Conservation (phyloP, 2,113 vertebrate species). For the Coryphaenoides rupestris region DNA sequence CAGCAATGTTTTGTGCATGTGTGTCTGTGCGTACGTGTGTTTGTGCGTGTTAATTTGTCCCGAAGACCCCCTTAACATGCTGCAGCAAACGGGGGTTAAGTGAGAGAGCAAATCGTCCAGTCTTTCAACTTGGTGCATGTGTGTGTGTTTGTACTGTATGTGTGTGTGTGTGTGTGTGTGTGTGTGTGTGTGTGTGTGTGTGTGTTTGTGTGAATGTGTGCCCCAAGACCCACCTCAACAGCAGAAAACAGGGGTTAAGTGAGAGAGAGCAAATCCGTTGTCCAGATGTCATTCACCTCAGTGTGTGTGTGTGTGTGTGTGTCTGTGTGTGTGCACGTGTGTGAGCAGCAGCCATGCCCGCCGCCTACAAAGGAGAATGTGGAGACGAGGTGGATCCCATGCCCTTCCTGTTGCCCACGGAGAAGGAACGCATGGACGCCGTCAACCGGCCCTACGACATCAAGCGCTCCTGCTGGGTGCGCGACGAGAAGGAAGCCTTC, state of each 20-base stretch:
- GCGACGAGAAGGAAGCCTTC: conserved; percentile 69
- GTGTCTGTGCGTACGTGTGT: too few species aligned
- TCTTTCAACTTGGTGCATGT: too few species aligned
- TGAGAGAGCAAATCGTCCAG: too few species aligned
- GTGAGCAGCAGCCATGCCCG: conserved; percentile 58
- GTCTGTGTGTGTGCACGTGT: background rate
- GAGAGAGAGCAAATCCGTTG: conserved; percentile 6
- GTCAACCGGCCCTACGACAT: conserved; percentile 76
- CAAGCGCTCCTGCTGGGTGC: conserved; percentile 75
- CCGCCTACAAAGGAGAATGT: conserved; percentile 72
- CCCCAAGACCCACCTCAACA: conserved; percentile 12
- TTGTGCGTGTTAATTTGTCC: too few species aligned
- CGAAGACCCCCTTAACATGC: too few species aligned
- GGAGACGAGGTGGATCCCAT: conserved; percentile 69
- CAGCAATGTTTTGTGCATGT: background rate
- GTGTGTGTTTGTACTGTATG: too few species aligned
- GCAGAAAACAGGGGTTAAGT: too few species aligned
- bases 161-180: too few species aligned
- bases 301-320: conserved; percentile 4
- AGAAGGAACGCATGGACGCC: conserved; percentile 75
- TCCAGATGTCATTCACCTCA: conserved; percentile 18
- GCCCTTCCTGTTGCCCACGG: conserved; percentile 68
- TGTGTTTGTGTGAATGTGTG: background rate
- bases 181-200: too few species aligned
- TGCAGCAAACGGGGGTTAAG: too few species aligned